Evolutionary conservation across 2,888 invertebrate species (phyloP), one percentile per base, ranked within the genome.

Genomic region (Amiota communis): DNA sequence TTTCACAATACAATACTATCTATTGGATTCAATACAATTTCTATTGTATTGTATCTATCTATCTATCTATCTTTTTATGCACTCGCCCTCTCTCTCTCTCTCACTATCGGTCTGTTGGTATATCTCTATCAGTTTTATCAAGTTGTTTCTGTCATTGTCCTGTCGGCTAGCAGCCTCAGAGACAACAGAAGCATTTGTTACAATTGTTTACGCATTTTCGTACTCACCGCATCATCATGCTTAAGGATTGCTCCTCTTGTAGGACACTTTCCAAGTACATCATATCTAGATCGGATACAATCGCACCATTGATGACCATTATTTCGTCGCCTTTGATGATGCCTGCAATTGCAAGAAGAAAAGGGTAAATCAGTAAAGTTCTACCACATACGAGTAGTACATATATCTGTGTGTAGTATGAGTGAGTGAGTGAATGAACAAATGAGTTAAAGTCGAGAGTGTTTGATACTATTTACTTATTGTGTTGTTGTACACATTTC

Each of bases 211-310:
- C 67, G 67, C 67, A 68, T 68, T 68, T 68, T 57, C 23, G 36
- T 72, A 87, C 87, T 81, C 90, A 93, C 93, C 98, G 93, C 94
- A 98, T 97, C 95, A 98, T 98, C 95, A 98, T 96, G 91, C 97
- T 97, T 77, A 98, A 93, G 67, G 96, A 95, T 78, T 96, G 93
- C 88, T 97, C 97, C 90, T 98, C 98, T 91, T 98, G 98, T 82
- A 98, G 92, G 78, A 98, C 96, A 88, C 96, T 97, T 91, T 98
- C 98, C 89, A 98, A 93, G 92, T 97, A 98, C 96, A 98, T 98
- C 98, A 98, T 98, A 93, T 98, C 98, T 91, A 98, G 93, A 92
- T 98, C 98, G 87, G 97, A 97, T 82, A 98, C 98, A 90, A 98
- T 97, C 85, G 98, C 97, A 80, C 98, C 97, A 92, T 98, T 98